These are phyloP conservation scores for Grapholita molesta DNA, from an alignment of 1,140 invertebrate species.

Conservation along the genomic window DNA sequence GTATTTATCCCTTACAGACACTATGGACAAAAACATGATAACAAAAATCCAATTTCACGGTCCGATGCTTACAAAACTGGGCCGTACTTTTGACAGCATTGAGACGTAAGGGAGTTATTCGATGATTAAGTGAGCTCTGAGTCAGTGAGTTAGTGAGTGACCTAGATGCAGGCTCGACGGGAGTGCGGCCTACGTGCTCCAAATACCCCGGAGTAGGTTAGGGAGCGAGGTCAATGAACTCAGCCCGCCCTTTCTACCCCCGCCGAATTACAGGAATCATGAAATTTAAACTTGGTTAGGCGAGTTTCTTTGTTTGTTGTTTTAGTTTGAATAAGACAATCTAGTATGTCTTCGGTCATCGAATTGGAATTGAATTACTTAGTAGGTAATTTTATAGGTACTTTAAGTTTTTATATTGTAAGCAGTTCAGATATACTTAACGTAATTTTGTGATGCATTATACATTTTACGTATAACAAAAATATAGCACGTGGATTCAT, in stretches of 20 bases:
- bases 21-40: background rate
- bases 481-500: too few relatives aligned
- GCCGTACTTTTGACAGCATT: slow-evolving; percentile 6
- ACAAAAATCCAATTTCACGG: slow-evolving; percentile 1
- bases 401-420: too few relatives aligned
- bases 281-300: slow-evolving; percentile 8
- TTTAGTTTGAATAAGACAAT: background rate
- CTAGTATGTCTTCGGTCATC: background rate
- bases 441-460: too few relatives aligned
- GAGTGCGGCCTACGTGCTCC: slow-evolving; percentile 63
- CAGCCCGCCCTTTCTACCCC: slow-evolving; percentile 45
- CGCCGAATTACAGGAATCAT: slow-evolving; percentile 25
- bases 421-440: too few relatives aligned
- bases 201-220: slow-evolving; percentile 72
- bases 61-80: background rate
- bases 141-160: slow-evolving; percentile 51
- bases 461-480: too few relatives aligned
- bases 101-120: slow-evolving; percentile 28
- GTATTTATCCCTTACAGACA: background rate
- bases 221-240: slow-evolving; percentile 65
- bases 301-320: slow-evolving; percentile 3
- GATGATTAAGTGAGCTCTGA: slow-evolving; percentile 69
- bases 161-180: slow-evolving; percentile 60
- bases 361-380: background rate
- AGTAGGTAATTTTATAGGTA: background rate